Conservation (phyloP, 2,888 invertebrate species). For the Cephus rjabovi region DNA sequence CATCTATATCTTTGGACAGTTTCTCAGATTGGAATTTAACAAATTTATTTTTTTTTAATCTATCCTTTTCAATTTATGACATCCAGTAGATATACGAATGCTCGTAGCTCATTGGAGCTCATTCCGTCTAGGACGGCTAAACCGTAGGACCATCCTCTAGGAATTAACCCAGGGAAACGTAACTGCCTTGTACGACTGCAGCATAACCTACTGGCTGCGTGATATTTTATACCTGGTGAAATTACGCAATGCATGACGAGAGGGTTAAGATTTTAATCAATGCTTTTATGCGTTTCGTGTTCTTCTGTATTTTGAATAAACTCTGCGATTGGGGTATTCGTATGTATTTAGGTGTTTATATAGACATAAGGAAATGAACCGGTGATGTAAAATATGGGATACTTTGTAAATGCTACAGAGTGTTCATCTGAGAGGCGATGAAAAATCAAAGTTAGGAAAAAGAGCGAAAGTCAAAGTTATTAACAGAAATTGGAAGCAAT, state of each 20-base stretch:
- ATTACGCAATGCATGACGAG: background rate
- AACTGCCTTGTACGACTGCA: background rate
- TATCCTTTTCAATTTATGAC: background rate
- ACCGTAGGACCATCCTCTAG: background rate
- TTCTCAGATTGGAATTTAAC: background rate
- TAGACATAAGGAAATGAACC: background rate
- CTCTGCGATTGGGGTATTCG: background rate
- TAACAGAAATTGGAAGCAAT: background rate
- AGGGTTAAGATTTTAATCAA: background rate
- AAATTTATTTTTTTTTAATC: background rate
- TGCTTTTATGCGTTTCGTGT: background rate
- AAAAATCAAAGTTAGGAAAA: background rate
- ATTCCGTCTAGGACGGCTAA: background rate
- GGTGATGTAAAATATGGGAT: background rate
- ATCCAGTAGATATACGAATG: background rate
- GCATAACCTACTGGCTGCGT: background rate
- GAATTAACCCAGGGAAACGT: background rate
- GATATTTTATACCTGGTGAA: background rate
- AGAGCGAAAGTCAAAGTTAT: background rate
- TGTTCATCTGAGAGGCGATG: background rate
- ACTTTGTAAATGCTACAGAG: background rate
- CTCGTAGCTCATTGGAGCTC: background rate
- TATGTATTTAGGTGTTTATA: background rate
- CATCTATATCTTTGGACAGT: background rate
- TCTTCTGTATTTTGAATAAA: background rate